Conservation (phyloP, 2,888 invertebrate species). For the Ptychoptera albimana region DNA sequence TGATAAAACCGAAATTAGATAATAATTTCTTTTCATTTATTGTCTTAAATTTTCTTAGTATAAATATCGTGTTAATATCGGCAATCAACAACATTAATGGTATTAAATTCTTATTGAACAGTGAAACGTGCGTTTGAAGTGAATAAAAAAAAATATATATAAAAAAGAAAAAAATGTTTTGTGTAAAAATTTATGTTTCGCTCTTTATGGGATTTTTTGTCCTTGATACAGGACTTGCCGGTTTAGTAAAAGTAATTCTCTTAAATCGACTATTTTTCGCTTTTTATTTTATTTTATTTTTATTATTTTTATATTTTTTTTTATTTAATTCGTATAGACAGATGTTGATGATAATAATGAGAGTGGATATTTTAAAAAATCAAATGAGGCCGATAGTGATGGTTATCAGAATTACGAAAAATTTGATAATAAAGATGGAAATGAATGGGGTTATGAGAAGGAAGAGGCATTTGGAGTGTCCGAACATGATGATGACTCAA, state of each 20-base stretch:
- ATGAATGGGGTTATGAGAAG: constrained; percentile 7
- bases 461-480: constrained; percentile 4
- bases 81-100: too few species aligned
- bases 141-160: neutral
- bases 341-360: constrained; percentile 1
- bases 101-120: too few species aligned
- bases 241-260: neutral
- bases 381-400: constrained; percentile 3
- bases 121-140: neutral
- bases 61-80: too few species aligned
- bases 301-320: neutral
- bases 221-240: too few species aligned
- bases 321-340: neutral
- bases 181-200: neutral
- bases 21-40: too few species aligned
- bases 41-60: too few species aligned
- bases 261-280: neutral
- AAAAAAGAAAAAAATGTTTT: neutral
- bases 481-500: neutral
- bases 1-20: too few species aligned
- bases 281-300: neutral
- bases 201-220: neutral
- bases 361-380: constrained; percentile 4
- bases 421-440: constrained; percentile 7
- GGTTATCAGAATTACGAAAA: constrained; percentile 5